Conservation (phyloP, 2,888 invertebrate genomes). For the Sipha maydis region DNA sequence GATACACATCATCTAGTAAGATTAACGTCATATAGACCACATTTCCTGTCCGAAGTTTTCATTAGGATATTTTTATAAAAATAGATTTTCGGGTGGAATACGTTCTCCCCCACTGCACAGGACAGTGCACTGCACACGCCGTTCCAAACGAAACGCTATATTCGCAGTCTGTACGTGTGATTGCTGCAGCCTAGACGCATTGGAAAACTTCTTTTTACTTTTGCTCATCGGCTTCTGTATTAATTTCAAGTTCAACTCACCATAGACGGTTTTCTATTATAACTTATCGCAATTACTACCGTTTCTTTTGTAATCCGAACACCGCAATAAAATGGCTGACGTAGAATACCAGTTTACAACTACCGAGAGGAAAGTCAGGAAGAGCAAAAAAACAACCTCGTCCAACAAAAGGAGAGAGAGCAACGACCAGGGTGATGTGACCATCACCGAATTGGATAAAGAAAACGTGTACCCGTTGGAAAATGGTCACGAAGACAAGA, state of each 20-base stretch:
- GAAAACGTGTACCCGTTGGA: slow-evolving; percentile 65
- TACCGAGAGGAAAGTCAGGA: slow-evolving; percentile 91
- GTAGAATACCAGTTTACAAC: slow-evolving; percentile 89
- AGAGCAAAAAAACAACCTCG: slow-evolving; percentile 73
- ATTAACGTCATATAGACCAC: slow-evolving; percentile 34
- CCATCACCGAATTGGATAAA: slow-evolving; percentile 78
- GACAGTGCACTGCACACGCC: slow-evolving; percentile 42
- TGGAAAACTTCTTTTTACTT: slow-evolving; percentile 37
- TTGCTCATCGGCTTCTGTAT: not conserved
- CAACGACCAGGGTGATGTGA: slow-evolving; percentile 73
- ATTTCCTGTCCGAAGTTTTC: slow-evolving; percentile 54
- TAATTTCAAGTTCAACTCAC: not conserved
- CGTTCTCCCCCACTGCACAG: slow-evolving; percentile 40
- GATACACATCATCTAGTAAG: slow-evolving; percentile 8
- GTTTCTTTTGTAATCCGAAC: slow-evolving; percentile 6
- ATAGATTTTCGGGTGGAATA: slow-evolving; percentile 60
- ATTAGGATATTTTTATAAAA: slow-evolving; percentile 43
- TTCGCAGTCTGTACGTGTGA: slow-evolving; percentile 57
- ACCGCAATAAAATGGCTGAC: slow-evolving; percentile 79
- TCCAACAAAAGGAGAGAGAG: slow-evolving; percentile 78
- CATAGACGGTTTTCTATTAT: not conserved
- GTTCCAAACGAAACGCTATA: slow-evolving; percentile 48
- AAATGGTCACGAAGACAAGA: slow-evolving; percentile 53
- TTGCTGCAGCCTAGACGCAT: slow-evolving; percentile 50
- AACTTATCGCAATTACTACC: not conserved